Evolutionary conservation across 1,140 invertebrate species (phyloP), one percentile per base, ranked within the genome.

Genomic region (Ylistrum balloti): DNA sequence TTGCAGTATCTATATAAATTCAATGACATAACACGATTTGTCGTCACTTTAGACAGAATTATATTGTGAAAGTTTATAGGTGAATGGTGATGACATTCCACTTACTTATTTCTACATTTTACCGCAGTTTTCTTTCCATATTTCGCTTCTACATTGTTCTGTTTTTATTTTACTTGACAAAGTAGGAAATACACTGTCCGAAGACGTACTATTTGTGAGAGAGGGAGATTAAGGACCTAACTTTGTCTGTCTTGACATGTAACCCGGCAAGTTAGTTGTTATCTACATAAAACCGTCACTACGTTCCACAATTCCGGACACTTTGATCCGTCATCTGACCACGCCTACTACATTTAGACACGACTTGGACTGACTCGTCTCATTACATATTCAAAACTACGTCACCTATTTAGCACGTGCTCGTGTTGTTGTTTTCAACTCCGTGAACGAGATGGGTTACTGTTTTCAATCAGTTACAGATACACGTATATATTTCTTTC

Each of bases 341-440:
- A 74, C 56, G 56, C 56, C 56, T 74, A 74, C 56, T 74, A n/a
- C 56, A 74, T 74, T 74, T 74, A 74, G 56, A 74, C 56, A 74
- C 56, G 56, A 74, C 56, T 74, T 74, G 56, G 56, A 74, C 56
- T 74, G 56, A 22, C 56, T 28, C 28, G 22, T 3, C 56, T 74
- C 56, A 74, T 74, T 74, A 74, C 56, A 74, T 74, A 74, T 74
- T 74, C 56, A 74, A 74, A 74, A 74, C 56, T 28, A 74, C 56
- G 56, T 74, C 56, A 74, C 56, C 56, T 74, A 74, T 28, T 74
- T 74, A 74, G 56, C 56, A 74, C 56, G 56, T 74, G 56, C 22
- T 74, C 5, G 56, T 74, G 56, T 74, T 74, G 56, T 74, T 74
- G 56, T 74, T 74, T 74, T 74, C 56, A 74, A 28, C 56, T 28